These are phyloP conservation scores for Leptinotarsa defecta DNA, from an alignment of 1,140 invertebrate species.

Conservation along the genomic window DNA sequence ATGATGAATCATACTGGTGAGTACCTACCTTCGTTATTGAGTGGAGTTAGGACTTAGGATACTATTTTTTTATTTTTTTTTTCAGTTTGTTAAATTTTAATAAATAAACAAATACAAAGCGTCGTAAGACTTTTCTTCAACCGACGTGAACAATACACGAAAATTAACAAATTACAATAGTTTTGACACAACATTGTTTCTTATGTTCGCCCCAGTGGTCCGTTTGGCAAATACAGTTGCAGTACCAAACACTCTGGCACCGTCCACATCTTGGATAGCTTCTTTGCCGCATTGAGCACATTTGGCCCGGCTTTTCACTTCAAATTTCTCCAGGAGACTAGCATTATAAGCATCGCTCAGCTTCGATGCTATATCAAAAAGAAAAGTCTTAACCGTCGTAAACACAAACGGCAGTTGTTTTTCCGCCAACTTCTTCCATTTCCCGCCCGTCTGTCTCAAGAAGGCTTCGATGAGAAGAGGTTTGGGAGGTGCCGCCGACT, in stretches of 20 bases:
- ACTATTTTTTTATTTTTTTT: too few relatives aligned
- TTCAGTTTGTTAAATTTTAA: constrained; percentile 41
- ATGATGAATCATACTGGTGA: too few relatives aligned
- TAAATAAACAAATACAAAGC: background rate
- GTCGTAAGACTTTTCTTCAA: too few relatives aligned
- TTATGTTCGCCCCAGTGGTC: constrained; percentile 63
- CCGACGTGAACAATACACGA: background rate
- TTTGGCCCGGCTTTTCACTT: constrained; percentile 56
- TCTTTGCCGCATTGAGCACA: constrained; percentile 62
- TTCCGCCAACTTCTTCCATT: constrained; percentile 65
- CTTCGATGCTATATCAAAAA: constrained; percentile 59
- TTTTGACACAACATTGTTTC: constrained; percentile 53
- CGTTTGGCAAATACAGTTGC: constrained; percentile 63
- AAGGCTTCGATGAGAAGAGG: constrained; percentile 64
- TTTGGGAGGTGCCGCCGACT: constrained; percentile 50
- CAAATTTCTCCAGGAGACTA: constrained; percentile 61
- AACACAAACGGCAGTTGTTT: constrained; percentile 61
- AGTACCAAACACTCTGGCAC: constrained; percentile 66
- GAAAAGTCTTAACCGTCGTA: constrained; percentile 57
- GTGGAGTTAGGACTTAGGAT: too few relatives aligned
- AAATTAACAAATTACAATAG: background rate
- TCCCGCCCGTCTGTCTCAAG: constrained; percentile 57
- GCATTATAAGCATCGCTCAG: constrained; percentile 61
- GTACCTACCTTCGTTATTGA: too few relatives aligned
- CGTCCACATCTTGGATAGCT: constrained; percentile 63